phyloP scores from a whole-genome alignment of 1,140 invertebrate species.

The Drosophila littoralis region DNA sequence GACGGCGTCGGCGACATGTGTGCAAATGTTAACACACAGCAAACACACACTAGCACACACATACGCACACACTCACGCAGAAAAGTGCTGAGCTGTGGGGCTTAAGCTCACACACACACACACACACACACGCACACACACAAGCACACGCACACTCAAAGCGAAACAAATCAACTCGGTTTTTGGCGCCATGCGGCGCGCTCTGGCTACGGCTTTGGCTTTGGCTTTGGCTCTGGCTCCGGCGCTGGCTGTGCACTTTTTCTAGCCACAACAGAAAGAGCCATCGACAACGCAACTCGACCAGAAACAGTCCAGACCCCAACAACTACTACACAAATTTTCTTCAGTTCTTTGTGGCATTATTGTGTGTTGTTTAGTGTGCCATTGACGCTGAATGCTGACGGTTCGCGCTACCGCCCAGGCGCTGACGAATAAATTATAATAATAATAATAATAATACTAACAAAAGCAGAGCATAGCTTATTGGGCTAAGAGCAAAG shows the following conservation, averaged over 20 bases:
- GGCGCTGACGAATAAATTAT: background rate
- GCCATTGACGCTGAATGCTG: constrained; percentile 72
- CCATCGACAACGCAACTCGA: constrained; percentile 70
- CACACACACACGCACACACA: constrained; percentile 28
- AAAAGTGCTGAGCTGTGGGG: constrained; percentile 25
- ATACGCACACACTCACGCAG: constrained; percentile 1
- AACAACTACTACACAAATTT: constrained; percentile 64
- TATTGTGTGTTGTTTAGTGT: constrained; percentile 76
- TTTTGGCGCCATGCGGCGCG: constrained; percentile 72
- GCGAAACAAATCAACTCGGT: constrained; percentile 70
- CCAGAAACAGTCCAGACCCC: constrained; percentile 40
- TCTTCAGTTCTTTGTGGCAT: constrained; percentile 57
- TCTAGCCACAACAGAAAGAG: constrained; percentile 52
- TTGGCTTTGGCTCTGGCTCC: constrained; percentile 22
- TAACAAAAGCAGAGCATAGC: constrained; percentile 11
- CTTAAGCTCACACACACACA: constrained; percentile 34
- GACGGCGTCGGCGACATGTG: constrained; percentile 56
- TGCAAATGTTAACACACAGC: constrained; percentile 64
- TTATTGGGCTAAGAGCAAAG: constrained; percentile 19
- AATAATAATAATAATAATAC: background rate
- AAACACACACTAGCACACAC: constrained; percentile 28
- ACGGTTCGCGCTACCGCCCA: constrained; percentile 58
- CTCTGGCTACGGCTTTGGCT: constrained; percentile 24
- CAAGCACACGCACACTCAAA: constrained; percentile 33
- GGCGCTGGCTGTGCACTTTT: constrained; percentile 51